Evolutionary conservation across 2,797 vertebrate genomes (phyloP), one percentile per base, ranked within the genome.

Genomic region (Sebastes hopkinsi): DNA sequence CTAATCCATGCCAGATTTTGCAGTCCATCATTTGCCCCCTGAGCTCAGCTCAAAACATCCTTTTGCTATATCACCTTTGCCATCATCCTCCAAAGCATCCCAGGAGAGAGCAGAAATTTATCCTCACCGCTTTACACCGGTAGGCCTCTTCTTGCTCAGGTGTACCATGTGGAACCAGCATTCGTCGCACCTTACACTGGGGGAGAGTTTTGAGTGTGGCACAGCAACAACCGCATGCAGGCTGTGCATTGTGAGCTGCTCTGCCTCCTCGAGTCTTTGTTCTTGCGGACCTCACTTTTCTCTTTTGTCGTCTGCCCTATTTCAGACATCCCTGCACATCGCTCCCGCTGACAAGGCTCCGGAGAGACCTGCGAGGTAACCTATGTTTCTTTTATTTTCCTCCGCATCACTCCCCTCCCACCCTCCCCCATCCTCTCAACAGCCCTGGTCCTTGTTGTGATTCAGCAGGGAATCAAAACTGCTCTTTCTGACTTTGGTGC

Each of bases 281-380:
- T 95, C 92, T 50, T 70, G 72, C 59, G 12, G 76, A 46, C 82
- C 94, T 96, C 88, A 95, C 90, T 82, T 87, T 88, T 88, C 86
- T 85, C 91, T 88, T 95, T 95, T 96, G 64, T 96, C 89, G 82
- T 94, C 87, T 93, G 82, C 81, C 89, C 79, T 90, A 64, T 94
- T 93, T 89, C 96, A 99, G 99, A 95, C 96, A 46, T 98, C 97
- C 67, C 94, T 99, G 61, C 96, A 96, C 90, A 95, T 97, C 77
- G 79, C 95, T 80, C 95, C 97, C 67, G 92, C 96, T 71, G 97
- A 99, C 84, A 97, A 92, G 92, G 93, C 95, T 88, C 94, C 96
- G 27, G 98, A 99, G 82, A 97, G 97, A 90, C 95, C 97, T 61
- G 94, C 94, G 68, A 99, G 99, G 99, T 99, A 97, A 97, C 95